Evolutionary conservation across 2,797 vertebrate genomes (phyloP).

Genomic region (Arremon brunneinucha): DNA sequence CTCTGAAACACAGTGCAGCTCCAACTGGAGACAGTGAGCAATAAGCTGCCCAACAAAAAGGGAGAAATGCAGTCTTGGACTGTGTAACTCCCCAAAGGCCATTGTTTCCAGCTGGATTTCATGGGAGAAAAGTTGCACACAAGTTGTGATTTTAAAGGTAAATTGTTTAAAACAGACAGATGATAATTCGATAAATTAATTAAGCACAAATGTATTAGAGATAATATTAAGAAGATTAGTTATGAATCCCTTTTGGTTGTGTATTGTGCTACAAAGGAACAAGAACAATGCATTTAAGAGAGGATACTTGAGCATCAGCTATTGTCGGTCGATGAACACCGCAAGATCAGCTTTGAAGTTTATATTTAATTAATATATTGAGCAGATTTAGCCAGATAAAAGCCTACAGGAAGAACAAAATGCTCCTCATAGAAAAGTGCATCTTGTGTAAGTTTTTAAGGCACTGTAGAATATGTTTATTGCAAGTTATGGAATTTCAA

Average conservation of each 20-base stretch:
- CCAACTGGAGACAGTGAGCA: not conserved
- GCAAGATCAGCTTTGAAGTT: conserved; percentile 23
- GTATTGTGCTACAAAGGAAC: not conserved
- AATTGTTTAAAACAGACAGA: not conserved
- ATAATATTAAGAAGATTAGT: not conserved
- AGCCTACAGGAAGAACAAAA: conserved; percentile 20
- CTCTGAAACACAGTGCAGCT: not conserved
- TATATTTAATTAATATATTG: conserved; percentile 51
- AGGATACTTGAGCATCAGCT: not conserved
- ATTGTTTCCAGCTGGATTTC: not conserved
- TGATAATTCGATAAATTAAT: not conserved
- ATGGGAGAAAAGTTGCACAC: not conserved
- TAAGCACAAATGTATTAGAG: not conserved
- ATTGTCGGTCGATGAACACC: not conserved
- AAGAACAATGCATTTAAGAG: not conserved
- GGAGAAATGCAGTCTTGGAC: not conserved
- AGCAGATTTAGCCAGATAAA: conserved; percentile 22
- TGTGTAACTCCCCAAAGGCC: not conserved
- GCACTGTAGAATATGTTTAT: not conserved
- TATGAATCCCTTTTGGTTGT: not conserved
- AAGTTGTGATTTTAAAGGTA: not conserved
- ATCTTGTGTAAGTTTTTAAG: not conserved
- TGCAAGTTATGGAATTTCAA: not conserved
- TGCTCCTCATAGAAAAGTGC: not conserved
- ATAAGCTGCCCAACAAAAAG: not conserved